These are phyloP conservation scores for Acronicta psi DNA, from an alignment of 2,888 invertebrate species.

Conservation along the genomic window DNA sequence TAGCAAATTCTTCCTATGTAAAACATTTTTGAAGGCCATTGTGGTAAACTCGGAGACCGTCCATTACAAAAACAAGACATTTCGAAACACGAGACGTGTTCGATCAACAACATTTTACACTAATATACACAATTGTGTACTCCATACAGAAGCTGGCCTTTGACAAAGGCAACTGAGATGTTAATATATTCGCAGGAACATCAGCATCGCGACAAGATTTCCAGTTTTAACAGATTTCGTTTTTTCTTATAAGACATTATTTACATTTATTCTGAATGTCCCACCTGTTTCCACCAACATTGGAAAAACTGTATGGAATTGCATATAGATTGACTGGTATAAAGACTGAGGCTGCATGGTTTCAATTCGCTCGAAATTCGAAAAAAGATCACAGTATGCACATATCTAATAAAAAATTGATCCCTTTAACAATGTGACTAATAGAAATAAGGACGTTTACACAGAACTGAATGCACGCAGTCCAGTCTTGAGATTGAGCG, in stretches of 20 bases:
- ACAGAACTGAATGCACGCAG: constrained; percentile 41
- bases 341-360: constrained; percentile 12
- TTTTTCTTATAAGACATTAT: not conserved
- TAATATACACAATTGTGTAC: constrained; percentile 6
- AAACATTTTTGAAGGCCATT: constrained; percentile 73
- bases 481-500: constrained; percentile 37
- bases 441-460: constrained; percentile 30
- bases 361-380: constrained; percentile 34
- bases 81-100: constrained; percentile 11
- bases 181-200: constrained; percentile 1
- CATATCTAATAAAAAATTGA: constrained; percentile 53
- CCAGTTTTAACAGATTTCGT: not conserved
- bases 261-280: not conserved
- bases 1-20: constrained; percentile 68
- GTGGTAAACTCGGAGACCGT: constrained; percentile 63
- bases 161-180: constrained; percentile 17
- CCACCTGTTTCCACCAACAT: not conserved
- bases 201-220: not conserved
- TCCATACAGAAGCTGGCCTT: constrained; percentile 18
- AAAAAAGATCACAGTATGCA: constrained; percentile 52
- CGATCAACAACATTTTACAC: constrained; percentile 7
- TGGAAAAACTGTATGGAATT: constrained; percentile 9
- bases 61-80: constrained; percentile 31
- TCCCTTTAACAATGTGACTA: constrained; percentile 45
- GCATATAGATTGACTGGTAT: not conserved